Evolutionary conservation across 2,888 invertebrate species (phyloP).

Genomic region (Lasioglossum zephyrum): DNA sequence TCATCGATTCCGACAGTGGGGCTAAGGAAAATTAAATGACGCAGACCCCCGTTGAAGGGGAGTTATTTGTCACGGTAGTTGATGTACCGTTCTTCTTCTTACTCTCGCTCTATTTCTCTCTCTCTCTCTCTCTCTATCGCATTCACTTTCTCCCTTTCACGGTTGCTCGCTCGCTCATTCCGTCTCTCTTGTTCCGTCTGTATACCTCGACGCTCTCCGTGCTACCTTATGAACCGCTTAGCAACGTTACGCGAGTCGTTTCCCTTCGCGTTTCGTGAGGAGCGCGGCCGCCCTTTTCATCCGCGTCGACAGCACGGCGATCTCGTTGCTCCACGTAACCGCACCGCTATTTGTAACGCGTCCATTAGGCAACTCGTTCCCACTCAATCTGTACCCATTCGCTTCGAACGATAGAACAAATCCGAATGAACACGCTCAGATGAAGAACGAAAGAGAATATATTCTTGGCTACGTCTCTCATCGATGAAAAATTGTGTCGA

Average conservation of each 20-base stretch:
- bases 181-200: conserved; percentile 50
- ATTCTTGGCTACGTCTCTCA: too few species aligned
- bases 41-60: conserved; percentile 82
- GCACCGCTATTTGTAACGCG: conserved; percentile 75
- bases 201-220: conserved; percentile 17
- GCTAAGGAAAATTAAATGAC: conserved; percentile 84
- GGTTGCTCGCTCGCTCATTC: conserved; percentile 30
- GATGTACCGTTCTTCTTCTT: conserved; percentile 62
- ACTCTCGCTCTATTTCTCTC: conserved; percentile 33
- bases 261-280: conserved; percentile 31
- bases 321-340: conserved; percentile 69
- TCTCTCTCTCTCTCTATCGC: not conserved
- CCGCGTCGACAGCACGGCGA: conserved; percentile 39
- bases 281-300: conserved; percentile 43
- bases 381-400: not conserved
- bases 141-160: conserved; percentile 31
- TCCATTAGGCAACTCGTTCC: conserved; percentile 64
- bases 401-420: not conserved
- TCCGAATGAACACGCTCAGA: not conserved
- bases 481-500: not conserved
- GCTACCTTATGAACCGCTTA: conserved; percentile 14
- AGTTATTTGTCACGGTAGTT: conserved; percentile 83
- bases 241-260: conserved; percentile 28
- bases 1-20: conserved; percentile 82
- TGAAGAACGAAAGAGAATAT: not conserved